phyloP scores from a whole-genome alignment of 2,113 vertebrate species.

The Myocastor coypus region DNA sequence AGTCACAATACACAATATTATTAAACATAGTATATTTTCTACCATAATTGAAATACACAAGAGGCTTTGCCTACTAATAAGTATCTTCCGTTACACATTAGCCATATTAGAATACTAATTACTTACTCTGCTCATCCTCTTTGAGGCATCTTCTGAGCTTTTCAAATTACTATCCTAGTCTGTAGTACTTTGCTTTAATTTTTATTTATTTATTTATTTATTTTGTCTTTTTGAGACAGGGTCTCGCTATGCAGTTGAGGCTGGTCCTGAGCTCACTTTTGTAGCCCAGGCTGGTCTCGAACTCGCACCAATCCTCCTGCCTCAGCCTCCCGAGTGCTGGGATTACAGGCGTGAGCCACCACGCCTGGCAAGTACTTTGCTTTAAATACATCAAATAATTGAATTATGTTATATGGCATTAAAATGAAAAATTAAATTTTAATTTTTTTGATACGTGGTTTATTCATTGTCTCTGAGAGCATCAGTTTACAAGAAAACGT shows the following conservation, averaged over 20 bases:
- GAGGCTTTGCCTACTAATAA: background rate
- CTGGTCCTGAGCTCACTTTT: too few relatives aligned
- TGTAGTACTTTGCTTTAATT: background rate
- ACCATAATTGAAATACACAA: background rate
- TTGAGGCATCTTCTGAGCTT: constrained; percentile 8
- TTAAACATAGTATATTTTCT: background rate
- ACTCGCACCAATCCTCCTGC: too few relatives aligned
- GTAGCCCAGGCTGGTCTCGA: too few relatives aligned
- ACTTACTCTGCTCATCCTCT: background rate
- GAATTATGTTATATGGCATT: background rate
- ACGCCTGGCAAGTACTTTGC: too few relatives aligned
- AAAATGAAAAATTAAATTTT: background rate
- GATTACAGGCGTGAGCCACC: too few relatives aligned
- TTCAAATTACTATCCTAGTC: background rate
- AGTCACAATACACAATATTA: constrained; percentile 10
- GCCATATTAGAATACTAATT: background rate
- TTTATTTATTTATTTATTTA: too few relatives aligned
- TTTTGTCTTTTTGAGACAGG: too few relatives aligned
- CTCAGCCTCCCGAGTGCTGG: too few relatives aligned
- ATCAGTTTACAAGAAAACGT: background rate
- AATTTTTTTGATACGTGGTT: background rate
- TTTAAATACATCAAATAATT: background rate
- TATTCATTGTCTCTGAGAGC: background rate
- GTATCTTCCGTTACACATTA: background rate
- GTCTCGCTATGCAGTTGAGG: too few relatives aligned